Evolutionary conservation across 2,888 invertebrate species (phyloP).

Genomic region (Trichopoda pennipes): DNA sequence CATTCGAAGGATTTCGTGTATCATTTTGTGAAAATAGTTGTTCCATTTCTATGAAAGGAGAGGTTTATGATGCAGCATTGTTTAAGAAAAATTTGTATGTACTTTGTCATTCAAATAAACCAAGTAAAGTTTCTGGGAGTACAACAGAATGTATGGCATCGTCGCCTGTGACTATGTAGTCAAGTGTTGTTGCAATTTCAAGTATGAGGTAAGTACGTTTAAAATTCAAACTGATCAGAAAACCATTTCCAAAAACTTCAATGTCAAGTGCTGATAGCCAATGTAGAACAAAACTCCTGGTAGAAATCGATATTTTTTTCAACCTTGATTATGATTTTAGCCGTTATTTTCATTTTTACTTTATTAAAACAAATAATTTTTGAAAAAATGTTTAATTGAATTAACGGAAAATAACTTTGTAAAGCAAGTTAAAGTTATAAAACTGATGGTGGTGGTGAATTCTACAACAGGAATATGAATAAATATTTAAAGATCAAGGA

Average conservation of each 20-base stretch:
- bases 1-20: too few relatives aligned
- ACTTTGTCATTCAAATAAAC: too few relatives aligned
- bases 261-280: neutral
- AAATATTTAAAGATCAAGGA: too few relatives aligned
- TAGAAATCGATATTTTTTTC: neutral
- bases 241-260: neutral
- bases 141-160: neutral
- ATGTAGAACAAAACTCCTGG: neutral
- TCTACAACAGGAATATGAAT: too few relatives aligned
- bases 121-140: too few relatives aligned
- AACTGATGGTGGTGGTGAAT: neutral
- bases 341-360: neutral
- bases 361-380: neutral
- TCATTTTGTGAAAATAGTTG: too few relatives aligned
- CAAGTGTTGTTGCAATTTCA: neutral
- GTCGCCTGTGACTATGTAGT: neutral
- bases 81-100: too few relatives aligned
- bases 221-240: neutral
- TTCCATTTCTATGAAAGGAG: too few relatives aligned
- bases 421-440: neutral
- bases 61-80: too few relatives aligned
- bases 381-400: slow-evolving; percentile 3
- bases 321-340: slow-evolving; percentile 1
- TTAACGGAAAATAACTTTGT: neutral
- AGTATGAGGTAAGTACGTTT: slow-evolving; percentile 1